Evolutionary conservation across 2,888 invertebrate genomes (phyloP), one percentile per base, ranked within the genome.

Genomic region (Sinhomidia bicolor): DNA sequence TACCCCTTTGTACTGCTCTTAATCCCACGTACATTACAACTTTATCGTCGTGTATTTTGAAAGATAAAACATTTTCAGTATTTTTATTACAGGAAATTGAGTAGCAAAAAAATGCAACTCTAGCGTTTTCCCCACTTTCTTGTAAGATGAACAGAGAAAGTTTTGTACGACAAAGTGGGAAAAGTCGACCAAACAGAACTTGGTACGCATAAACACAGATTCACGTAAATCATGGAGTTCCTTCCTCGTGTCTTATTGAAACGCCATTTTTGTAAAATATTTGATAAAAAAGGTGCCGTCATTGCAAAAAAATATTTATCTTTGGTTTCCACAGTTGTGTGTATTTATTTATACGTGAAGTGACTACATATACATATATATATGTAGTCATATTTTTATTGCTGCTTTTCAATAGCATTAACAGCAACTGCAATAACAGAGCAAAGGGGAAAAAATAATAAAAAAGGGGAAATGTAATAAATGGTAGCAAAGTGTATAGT

Each of bases 221-320:
- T 74, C 47, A 12, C 10, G 47, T 74, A 74, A 74, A 74, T 74
- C 74, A 74, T 74, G 6, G 0, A 47, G 12, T 74, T 74, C 47
- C 44, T 74, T 74, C 74, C 47, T 74, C n/a, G 47, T 74, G 74
- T 36, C 47, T 12, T 74, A 44, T 23, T 23, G 74, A 47, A 47
- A 74, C n/a, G 47, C 47, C 23, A 74, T 26, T 1, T 71, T 71
- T 23, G 10, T 14, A 65, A 71, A 10, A 71, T 41, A 71, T 71
- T 12, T 36, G 1, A 17, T 17, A 17, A 65, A 41, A 71, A 68
- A 71, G 32, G 32, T 71, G 68, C 68, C n/a, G 5, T 41, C 26
- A 9, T 54, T 51, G 41, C 76, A 51, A 51, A 51, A n/a, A n/a
- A n/a, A 36, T 29, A 60, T 26, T 60, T 3, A 14, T 29, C 14